These are phyloP conservation scores for Carpatolechia fugitivella DNA, from an alignment of 2,888 invertebrate genomes.

Conservation along the genomic window DNA sequence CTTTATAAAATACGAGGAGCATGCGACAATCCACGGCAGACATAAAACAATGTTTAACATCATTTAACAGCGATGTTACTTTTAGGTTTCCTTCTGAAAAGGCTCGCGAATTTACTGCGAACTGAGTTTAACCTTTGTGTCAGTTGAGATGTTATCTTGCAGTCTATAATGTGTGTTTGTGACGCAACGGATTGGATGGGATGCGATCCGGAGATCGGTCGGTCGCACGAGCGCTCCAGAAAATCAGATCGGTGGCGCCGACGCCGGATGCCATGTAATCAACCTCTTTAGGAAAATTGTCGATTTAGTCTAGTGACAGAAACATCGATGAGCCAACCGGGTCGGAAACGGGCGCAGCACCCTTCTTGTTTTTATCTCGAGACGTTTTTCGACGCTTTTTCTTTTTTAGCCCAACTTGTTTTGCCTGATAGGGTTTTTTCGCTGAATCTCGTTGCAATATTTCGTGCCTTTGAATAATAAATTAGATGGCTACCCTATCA, in stretches of 20 bases:
- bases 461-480: constrained; percentile 8
- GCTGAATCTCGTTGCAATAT: background rate
- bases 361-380: constrained; percentile 9
- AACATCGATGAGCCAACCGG: constrained; percentile 7
- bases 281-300: constrained; percentile 29
- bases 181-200: constrained; percentile 26
- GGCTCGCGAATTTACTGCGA: background rate
- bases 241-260: constrained; percentile 36
- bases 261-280: constrained; percentile 30
- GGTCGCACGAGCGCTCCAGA: constrained; percentile 31
- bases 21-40: too few species aligned
- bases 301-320: constrained; percentile 12
- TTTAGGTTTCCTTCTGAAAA: background rate
- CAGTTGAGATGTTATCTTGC: background rate
- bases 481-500: constrained; percentile 1
- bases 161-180: constrained; percentile 9
- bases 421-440: constrained; percentile 1
- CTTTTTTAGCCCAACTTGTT: constrained; percentile 1
- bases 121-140: background rate
- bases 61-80: too few species aligned
- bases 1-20: too few species aligned
- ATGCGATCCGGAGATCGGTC: constrained; percentile 40
- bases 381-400: background rate
- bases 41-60: too few species aligned
- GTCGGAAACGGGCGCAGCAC: background rate